Conservation (phyloP, 2,888 invertebrate genomes). For the Ochropleura leucogaster region DNA sequence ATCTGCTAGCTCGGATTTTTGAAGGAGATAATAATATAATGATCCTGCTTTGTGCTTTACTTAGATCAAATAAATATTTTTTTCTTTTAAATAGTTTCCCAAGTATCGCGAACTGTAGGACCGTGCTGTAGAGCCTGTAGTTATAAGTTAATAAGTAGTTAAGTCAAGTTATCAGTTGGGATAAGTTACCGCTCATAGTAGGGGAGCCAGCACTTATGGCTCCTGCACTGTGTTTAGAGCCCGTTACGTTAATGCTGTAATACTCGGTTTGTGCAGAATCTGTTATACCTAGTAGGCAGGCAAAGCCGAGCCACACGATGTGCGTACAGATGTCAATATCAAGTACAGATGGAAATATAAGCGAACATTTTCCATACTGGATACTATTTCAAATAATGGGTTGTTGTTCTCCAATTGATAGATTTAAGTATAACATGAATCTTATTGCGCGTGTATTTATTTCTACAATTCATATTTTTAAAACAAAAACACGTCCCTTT, state of each 20-base stretch:
- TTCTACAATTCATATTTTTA: background rate
- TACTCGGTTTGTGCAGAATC: slow-evolving; percentile 12
- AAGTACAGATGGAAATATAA: background rate
- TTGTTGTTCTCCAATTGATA: background rate
- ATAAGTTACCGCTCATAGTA: slow-evolving; percentile 18
- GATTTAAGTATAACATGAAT: background rate
- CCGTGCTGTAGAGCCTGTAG: background rate
- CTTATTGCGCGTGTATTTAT: background rate
- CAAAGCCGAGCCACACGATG: background rate
- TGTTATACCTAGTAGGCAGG: background rate
- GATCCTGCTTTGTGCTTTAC: too few relatives aligned
- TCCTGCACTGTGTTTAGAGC: slow-evolving; percentile 44
- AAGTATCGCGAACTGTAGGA: background rate
- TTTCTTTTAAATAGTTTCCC: background rate
- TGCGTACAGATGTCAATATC: too few relatives aligned
- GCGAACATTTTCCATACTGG: background rate
- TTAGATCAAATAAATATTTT: too few relatives aligned
- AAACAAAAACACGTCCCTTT: background rate
- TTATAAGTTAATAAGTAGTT: slow-evolving; percentile 17
- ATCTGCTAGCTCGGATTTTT: too few relatives aligned
- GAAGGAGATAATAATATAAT: too few relatives aligned
- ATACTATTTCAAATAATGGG: background rate
- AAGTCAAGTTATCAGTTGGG: slow-evolving; percentile 17
- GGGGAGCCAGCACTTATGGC: slow-evolving; percentile 25
- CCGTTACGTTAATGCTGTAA: slow-evolving; percentile 59